These are phyloP conservation scores for Oenanthe melanoleuca DNA, from an alignment of 2,113 vertebrate species.

Conservation along the genomic window DNA sequence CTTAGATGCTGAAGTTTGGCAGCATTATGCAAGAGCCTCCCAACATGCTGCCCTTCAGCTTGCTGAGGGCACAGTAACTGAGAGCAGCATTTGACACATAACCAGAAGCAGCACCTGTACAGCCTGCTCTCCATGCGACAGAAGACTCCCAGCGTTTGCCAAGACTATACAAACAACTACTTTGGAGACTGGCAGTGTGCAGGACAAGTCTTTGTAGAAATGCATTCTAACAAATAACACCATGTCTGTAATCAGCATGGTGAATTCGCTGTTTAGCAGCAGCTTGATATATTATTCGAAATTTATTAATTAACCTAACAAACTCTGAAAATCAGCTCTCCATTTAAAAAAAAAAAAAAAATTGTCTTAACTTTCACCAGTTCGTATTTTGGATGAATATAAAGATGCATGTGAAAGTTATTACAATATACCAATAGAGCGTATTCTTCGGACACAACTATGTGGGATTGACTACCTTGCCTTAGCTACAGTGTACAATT, in stretches of 20 bases:
- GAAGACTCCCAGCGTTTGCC: background rate
- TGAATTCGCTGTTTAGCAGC: background rate
- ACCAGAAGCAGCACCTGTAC: background rate
- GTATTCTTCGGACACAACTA: background rate
- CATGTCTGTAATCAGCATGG: background rate
- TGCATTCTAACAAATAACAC: background rate
- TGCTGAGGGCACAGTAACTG: background rate
- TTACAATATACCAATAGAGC: fast-evolving
- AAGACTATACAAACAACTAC: background rate
- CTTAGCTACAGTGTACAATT: background rate
- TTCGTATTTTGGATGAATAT: background rate
- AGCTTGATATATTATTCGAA: background rate
- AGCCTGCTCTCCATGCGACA: fast-evolving
- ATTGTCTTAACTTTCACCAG: background rate
- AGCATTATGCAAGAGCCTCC: fast-evolving
- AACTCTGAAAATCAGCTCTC: background rate
- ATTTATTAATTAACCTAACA: background rate
- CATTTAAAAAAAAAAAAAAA: background rate
- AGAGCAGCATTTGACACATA: background rate
- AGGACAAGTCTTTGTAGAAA: background rate
- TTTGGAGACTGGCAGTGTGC: fast-evolving
- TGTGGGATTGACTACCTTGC: background rate
- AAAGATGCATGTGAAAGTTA: background rate
- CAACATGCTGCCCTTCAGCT: background rate
- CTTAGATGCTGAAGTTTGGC: background rate